Conservation (phyloP, 2,797 vertebrate species). For the Potorous gilbertii region DNA sequence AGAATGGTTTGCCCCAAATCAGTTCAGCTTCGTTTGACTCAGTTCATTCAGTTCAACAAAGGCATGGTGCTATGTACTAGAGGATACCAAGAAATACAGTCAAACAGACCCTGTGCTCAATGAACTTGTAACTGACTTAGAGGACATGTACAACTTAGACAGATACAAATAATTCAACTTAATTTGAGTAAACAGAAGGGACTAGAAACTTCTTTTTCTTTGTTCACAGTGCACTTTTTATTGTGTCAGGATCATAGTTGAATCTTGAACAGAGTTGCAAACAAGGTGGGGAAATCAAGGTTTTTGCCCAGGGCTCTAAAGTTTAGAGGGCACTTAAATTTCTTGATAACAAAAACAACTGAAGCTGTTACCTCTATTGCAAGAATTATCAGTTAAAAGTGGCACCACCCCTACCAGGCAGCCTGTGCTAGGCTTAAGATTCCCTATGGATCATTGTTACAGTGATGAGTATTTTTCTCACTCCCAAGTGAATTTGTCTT, state of each 20-base stretch:
- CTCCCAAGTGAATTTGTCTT: background rate
- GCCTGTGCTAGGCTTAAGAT: background rate
- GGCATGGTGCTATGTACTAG: background rate
- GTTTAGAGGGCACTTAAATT: background rate
- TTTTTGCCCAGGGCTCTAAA: background rate
- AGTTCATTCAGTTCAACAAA: background rate
- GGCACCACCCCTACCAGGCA: background rate
- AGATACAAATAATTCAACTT: background rate
- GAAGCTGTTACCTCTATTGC: background rate
- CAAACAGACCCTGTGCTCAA: background rate
- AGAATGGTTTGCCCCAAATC: background rate
- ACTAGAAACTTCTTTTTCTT: background rate
- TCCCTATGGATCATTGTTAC: background rate
- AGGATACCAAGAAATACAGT: background rate
- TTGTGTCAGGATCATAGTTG: background rate
- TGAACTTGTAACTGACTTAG: background rate
- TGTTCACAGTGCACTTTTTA: background rate
- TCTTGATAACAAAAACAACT: background rate
- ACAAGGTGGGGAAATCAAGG: background rate
- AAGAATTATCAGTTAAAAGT: background rate
- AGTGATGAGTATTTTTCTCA: background rate
- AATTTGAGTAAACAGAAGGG: background rate
- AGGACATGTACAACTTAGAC: background rate
- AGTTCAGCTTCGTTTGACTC: background rate
- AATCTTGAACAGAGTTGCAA: background rate